Conservation (phyloP, 2,888 invertebrate genomes). For the Rosalia funebris region DNA sequence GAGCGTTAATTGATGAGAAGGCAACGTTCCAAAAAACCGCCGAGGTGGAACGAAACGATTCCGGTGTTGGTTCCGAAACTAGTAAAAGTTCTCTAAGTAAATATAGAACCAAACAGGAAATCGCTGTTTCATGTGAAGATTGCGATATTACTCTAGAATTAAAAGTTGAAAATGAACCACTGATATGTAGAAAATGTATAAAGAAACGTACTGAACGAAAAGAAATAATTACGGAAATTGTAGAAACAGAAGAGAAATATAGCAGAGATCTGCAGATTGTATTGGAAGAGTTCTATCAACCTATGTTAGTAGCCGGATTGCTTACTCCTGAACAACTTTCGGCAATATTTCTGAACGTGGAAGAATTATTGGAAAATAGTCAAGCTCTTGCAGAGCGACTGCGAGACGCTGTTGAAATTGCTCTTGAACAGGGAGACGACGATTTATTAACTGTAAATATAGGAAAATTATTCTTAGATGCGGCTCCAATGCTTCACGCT, state of each 20-base stretch:
- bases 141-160: conserved; percentile 80
- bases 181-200: conserved; percentile 88
- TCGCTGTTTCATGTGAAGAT: conserved; percentile 75
- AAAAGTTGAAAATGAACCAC: conserved; percentile 81
- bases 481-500: conserved; percentile 91
- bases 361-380: conserved; percentile 88
- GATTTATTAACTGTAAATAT: conserved; percentile 90
- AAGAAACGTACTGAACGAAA: conserved; percentile 90
- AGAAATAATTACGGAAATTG: conserved; percentile 94
- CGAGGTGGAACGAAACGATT: conserved; percentile 91
- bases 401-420: conserved; percentile 86
- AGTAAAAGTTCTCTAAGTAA: conserved; percentile 86
- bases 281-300: conserved; percentile 91
- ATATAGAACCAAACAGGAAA: conserved; percentile 72
- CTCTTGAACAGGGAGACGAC: conserved; percentile 82
- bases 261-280: conserved; percentile 92
- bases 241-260: conserved; percentile 96
- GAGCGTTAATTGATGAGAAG: conserved; percentile 69
- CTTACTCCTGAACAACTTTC: conserved; percentile 90
- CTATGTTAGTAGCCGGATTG: conserved; percentile 92
- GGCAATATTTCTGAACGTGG: conserved; percentile 92
- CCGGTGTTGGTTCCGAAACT: conserved; percentile 92
- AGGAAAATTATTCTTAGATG: conserved; percentile 89
- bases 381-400: conserved; percentile 86
- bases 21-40: conserved; percentile 70